These are phyloP conservation scores for Mus spicilegus DNA, from an alignment of 2,113 vertebrate species.

Conservation along the genomic window DNA sequence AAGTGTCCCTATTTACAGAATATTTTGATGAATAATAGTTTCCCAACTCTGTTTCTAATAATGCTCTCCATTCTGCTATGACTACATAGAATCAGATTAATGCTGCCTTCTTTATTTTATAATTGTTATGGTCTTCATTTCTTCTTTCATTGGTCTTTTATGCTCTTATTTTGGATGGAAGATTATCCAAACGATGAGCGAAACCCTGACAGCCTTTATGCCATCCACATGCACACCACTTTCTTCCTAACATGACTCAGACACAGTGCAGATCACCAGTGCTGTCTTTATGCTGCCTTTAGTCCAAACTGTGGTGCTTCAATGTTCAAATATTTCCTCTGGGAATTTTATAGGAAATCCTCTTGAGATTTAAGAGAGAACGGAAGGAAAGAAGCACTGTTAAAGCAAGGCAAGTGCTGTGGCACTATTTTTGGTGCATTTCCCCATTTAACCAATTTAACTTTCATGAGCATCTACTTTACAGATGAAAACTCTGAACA, in stretches of 20 bases:
- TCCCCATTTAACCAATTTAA: not conserved
- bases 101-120: not conserved
- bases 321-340: not conserved
- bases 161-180: not conserved
- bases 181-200: not conserved
- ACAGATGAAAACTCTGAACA: not conserved
- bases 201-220: not conserved
- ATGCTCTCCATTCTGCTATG: not conserved
- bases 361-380: slow-evolving; percentile 2
- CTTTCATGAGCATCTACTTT: slow-evolving; percentile 1
- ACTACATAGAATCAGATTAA: not conserved
- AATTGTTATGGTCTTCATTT: not conserved
- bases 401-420: slow-evolving; percentile 36
- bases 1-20: not conserved
- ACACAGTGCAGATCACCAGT: not conserved
- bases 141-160: not conserved
- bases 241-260: not conserved
- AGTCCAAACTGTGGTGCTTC: not conserved
- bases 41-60: not conserved
- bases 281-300: not conserved
- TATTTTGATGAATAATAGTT: not conserved
- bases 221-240: not conserved
- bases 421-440: not conserved
- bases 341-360: not conserved
- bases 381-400: not conserved